Conservation (phyloP, 2,113 vertebrate species). For the Todiramphus chloris region DNA sequence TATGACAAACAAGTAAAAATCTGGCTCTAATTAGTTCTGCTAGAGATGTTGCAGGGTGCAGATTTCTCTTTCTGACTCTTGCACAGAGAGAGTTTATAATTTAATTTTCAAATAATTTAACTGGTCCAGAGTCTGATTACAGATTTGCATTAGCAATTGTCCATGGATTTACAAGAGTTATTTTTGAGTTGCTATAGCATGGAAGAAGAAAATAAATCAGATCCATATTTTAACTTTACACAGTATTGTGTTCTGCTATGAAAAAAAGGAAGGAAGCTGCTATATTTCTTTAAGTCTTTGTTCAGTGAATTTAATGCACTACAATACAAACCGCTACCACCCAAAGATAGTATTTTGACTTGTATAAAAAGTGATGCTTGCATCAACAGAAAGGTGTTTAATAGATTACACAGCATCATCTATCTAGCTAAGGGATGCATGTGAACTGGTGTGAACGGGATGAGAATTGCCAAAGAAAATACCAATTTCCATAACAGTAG, state of each 20-base stretch:
- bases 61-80: neutral
- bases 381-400: neutral
- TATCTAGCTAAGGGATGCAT: neutral
- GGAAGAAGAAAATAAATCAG: neutral
- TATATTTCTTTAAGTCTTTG: neutral
- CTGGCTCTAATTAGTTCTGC: conserved; percentile 29
- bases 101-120: conserved; percentile 14
- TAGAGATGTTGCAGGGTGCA: neutral
- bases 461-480: neutral
- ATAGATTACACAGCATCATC: neutral
- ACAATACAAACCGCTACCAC: neutral
- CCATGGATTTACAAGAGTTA: neutral
- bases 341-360: neutral
- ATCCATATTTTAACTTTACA: neutral
- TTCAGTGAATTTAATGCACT: neutral
- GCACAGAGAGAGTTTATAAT: neutral
- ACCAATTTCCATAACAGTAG: neutral
- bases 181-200: neutral
- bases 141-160: neutral
- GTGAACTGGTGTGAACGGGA: neutral
- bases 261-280: neutral
- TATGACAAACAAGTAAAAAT: conserved; percentile 1
- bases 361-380: neutral
- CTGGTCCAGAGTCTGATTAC: neutral
- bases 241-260: neutral